Conservation (phyloP, 2,113 vertebrate genomes). For the Dicerorhinus sumatrensis region DNA sequence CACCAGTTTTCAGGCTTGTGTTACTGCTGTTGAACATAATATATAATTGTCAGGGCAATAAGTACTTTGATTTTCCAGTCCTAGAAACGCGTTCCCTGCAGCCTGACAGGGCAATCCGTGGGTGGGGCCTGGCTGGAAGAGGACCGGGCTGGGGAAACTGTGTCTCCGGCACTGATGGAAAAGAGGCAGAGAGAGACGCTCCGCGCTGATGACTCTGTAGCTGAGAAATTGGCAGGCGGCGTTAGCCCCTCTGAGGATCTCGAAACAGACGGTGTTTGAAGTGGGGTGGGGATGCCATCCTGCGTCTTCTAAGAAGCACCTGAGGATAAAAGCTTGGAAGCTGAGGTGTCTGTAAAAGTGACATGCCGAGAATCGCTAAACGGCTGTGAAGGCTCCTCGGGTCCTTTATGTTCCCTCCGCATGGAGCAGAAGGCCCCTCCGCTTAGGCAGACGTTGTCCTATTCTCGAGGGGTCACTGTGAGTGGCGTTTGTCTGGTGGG, state of each 20-base stretch:
- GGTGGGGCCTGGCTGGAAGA: slow-evolving; percentile 54
- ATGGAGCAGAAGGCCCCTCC: slow-evolving; percentile 54
- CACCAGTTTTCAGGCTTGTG: slow-evolving; percentile 20
- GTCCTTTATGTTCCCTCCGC: slow-evolving; percentile 67
- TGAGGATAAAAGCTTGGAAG: slow-evolving; percentile 82
- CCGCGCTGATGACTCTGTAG: slow-evolving; percentile 42
- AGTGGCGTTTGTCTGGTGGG: slow-evolving; percentile 78
- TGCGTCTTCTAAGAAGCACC: slow-evolving; percentile 78
- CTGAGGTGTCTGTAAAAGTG: slow-evolving; percentile 81
- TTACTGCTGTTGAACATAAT: slow-evolving; percentile 60
- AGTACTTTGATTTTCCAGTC: slow-evolving; percentile 74
- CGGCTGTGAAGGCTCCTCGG: slow-evolving; percentile 73
- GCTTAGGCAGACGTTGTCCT: slow-evolving; percentile 67
- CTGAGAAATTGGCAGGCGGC: slow-evolving; percentile 76
- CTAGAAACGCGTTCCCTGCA: slow-evolving; percentile 36
- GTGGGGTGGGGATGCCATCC: slow-evolving; percentile 77
- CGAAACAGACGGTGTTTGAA: slow-evolving; percentile 80
- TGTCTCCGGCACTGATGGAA: slow-evolving; percentile 6
- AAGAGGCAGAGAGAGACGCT: slow-evolving; percentile 35
- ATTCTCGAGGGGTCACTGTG: slow-evolving; percentile 77
- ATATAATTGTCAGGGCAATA: slow-evolving; percentile 74
- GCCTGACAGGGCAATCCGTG: slow-evolving; percentile 18
- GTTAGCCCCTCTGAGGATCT: slow-evolving; percentile 73
- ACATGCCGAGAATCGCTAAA: slow-evolving; percentile 78
- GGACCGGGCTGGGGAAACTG: background rate